Evolutionary conservation across 2,888 invertebrate species (phyloP).

Genomic region (Heliconius hortense): DNA sequence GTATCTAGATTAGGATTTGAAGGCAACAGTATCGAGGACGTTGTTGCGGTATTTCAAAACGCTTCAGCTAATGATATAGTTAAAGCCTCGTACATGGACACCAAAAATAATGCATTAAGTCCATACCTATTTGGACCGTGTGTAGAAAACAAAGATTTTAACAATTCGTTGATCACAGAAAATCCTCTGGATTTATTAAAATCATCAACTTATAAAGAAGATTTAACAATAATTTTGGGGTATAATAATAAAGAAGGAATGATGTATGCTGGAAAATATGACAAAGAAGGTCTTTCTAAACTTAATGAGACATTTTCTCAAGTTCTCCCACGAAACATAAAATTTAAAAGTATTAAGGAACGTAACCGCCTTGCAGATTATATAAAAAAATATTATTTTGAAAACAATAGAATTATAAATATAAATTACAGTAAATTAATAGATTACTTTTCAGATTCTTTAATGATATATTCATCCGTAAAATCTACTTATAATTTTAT

Average conservation of each 20-base stretch:
- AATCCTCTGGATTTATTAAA: slow-evolving; percentile 1
- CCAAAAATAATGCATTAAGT: slow-evolving; percentile 45
- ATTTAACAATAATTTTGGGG: slow-evolving; percentile 50
- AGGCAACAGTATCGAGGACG: neutral
- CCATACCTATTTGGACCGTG: slow-evolving; percentile 50
- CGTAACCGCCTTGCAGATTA: slow-evolving; percentile 40
- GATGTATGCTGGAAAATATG: slow-evolving; percentile 47
- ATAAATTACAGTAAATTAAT: slow-evolving; percentile 43
- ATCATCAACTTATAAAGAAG: neutral
- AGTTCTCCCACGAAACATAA: slow-evolving; percentile 8
- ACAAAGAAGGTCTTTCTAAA: slow-evolving; percentile 40
- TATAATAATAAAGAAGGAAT: slow-evolving; percentile 55
- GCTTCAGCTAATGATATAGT: slow-evolving; percentile 48
- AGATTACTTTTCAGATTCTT: slow-evolving; percentile 52
- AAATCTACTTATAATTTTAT: slow-evolving; percentile 42
- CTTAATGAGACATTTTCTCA: neutral
- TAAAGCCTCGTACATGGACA: slow-evolving; percentile 43
- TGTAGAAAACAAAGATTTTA: slow-evolving; percentile 42
- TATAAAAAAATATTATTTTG: slow-evolving; percentile 49
- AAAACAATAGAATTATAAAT: slow-evolving; percentile 40
- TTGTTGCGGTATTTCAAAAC: slow-evolving; percentile 45
- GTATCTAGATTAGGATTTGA: neutral
- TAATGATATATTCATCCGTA: slow-evolving; percentile 46
- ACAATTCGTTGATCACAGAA: neutral
- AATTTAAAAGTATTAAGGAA: neutral